Evolutionary conservation across 64 coral and sea anemone species (phyloP).

Genomic region (Acropora tenuis): DNA sequence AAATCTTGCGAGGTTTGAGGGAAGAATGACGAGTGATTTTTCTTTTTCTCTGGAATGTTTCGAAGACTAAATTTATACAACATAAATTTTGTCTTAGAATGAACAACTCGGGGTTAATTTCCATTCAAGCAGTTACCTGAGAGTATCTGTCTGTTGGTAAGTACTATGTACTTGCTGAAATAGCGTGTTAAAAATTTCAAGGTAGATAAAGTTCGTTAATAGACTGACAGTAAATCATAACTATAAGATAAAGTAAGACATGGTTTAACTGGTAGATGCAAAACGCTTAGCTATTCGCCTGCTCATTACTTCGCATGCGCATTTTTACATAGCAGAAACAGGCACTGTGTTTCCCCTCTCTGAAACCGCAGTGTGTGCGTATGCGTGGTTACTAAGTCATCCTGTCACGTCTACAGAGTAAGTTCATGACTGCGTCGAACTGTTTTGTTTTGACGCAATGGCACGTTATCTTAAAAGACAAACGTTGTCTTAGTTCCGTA

Average conservation of each 20-base stretch:
- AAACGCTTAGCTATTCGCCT: neutral
- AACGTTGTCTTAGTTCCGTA: too few species aligned
- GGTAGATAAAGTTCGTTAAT: slow-evolving; percentile 3
- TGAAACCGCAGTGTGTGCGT: too few species aligned
- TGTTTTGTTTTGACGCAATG: too few species aligned
- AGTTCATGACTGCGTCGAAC: too few species aligned
- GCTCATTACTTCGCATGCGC: neutral
- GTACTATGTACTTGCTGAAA: slow-evolving; percentile 30
- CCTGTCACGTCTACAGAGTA: too few species aligned
- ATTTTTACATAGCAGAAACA: too few species aligned
- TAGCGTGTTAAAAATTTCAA: neutral
- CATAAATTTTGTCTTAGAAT: neutral
- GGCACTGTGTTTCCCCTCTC: neutral
- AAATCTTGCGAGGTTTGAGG: too few species aligned
- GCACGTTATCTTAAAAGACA: too few species aligned
- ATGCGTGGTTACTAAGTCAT: too few species aligned
- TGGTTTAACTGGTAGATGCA: neutral
- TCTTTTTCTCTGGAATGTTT: neutral
- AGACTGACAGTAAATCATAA: neutral
- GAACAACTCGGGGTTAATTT: neutral
- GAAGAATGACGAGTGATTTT: too few species aligned
- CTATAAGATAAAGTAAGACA: neutral
- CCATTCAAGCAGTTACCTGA: neutral
- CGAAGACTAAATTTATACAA: neutral
- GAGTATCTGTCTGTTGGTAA: neutral